Percentiles rank a stretch among this genome's conserved stretches.
Evolutionary conservation across 2,113 vertebrate genomes (phyloP).

Genomic region (Amphiprion percula): DNA sequence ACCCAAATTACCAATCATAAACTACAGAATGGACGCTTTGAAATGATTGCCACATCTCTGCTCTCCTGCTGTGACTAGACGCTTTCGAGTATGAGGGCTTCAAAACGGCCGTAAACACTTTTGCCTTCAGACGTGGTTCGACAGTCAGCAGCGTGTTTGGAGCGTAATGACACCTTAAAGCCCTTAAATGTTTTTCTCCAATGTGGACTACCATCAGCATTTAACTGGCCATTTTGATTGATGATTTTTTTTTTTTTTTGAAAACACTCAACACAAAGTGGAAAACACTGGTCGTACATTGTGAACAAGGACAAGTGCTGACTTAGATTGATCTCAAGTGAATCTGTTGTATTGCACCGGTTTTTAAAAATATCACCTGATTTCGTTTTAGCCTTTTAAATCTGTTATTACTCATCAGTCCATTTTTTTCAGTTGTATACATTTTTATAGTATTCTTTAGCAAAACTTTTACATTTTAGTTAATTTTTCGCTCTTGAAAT

Average conservation of each 20-base stretch:
- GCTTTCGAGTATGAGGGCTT: not conserved
- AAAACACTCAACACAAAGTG: constrained; percentile 32
- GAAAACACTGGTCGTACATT: constrained; percentile 3
- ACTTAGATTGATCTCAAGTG: not conserved
- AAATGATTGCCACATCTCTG: not conserved
- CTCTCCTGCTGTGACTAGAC: not conserved
- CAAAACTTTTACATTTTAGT: too few species aligned
- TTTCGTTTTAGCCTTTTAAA: not conserved
- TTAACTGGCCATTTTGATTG: constrained; percentile 6
- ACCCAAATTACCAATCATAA: not conserved
- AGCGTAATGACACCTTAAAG: constrained; percentile 22
- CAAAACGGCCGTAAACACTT: constrained; percentile 6
- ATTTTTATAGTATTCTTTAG: too few species aligned
- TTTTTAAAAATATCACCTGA: not conserved
- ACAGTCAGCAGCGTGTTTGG: constrained; percentile 11
- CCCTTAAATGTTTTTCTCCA: constrained; percentile 20
- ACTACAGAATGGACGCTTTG: not conserved
- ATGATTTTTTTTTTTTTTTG: constrained; percentile 18
- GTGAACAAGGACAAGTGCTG: constrained; percentile 2
- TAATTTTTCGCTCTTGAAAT: too few species aligned
- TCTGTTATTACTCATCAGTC: not conserved
- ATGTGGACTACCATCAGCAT: constrained; percentile 4
- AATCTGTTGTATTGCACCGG: not conserved
- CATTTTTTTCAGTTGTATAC: too few species aligned
- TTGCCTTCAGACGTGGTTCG: not conserved